Conservation (phyloP, 2,113 vertebrate genomes). For the Microcebus tavaratra region DNA sequence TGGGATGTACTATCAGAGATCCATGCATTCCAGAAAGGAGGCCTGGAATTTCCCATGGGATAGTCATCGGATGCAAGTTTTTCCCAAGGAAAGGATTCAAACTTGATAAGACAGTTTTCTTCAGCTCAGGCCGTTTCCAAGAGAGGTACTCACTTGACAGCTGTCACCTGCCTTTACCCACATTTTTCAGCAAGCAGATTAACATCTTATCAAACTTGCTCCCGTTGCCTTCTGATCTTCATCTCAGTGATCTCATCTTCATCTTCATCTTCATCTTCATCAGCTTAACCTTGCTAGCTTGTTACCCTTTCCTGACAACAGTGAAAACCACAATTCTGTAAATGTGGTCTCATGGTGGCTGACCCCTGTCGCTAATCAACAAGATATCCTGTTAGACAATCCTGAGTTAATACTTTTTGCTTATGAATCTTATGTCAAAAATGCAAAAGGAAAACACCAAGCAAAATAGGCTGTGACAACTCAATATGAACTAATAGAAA, state of each 20-base stretch:
- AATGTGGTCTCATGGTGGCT: not conserved
- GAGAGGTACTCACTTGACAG: not conserved
- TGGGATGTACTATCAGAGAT: not conserved
- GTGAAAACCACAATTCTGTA: not conserved
- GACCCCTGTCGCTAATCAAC: not conserved
- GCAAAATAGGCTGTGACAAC: not conserved
- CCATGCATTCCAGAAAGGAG: rapidly evolving
- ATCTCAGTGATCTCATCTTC: not conserved
- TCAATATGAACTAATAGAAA: not conserved
- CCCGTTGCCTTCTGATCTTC: rapidly evolving
- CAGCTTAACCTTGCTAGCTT: not conserved
- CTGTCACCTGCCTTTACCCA: not conserved
- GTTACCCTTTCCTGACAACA: not conserved
- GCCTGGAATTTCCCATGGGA: not conserved
- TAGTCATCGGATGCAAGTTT: not conserved
- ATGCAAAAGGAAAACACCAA: not conserved
- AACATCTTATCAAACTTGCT: not conserved
- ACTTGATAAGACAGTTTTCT: not conserved
- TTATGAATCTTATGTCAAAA: not conserved
- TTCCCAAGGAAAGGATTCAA: not conserved
- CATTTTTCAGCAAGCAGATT: not conserved
- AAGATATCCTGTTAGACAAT: not conserved
- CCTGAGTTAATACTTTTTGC: not conserved
- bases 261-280: not conserved
- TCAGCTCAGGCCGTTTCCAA: not conserved